Conservation (phyloP, 2,797 vertebrate genomes). For the Pangasius krempfi region DNA sequence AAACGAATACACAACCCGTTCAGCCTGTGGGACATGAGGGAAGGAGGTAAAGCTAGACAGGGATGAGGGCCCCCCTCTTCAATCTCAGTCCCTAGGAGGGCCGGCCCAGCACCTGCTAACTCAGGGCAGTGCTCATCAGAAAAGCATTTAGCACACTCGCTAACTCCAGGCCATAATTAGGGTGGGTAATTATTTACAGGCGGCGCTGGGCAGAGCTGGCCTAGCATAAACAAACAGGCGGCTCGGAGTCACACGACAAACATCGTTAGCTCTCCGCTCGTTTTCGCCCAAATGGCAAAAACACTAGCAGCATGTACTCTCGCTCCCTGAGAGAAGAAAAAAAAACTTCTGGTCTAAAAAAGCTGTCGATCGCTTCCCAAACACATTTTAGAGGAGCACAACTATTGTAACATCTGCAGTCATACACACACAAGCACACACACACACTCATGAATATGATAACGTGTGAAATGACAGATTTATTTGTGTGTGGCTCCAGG, state of each 20-base stretch:
- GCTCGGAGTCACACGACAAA: conserved; percentile 87
- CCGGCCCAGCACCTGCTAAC: conserved; percentile 98
- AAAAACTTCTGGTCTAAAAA: conserved; percentile 58
- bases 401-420: conserved; percentile 58
- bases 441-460: conserved; percentile 75
- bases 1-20: conserved; percentile 47
- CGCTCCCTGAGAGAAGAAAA: conserved; percentile 53
- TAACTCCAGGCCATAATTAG: conserved; percentile 99
- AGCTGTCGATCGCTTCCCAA: conserved; percentile 55
- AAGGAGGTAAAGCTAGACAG: conserved; percentile 42
- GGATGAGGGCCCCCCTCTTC: conserved; percentile 83
- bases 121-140: conserved; percentile 94
- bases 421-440: conserved; percentile 34
- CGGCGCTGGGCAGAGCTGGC: conserved; percentile 96
- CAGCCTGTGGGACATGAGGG: conserved; percentile 48
- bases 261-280: conserved; percentile 83
- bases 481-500: conserved; percentile 85
- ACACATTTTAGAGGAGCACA: conserved; percentile 55
- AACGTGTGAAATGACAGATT: conserved; percentile 84
- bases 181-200: conserved; percentile 99
- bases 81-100: conserved; percentile 99
- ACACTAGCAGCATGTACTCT: conserved; percentile 61
- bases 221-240: conserved; percentile 99
- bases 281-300: conserved; percentile 58
- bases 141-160: conserved; percentile 93